Percentiles rank a stretch among this genome's conserved stretches.
Evolutionary conservation across 92 coral and sea anemone genomes (phyloP).

Genomic region (Parazoanthus atlanticus): DNA sequence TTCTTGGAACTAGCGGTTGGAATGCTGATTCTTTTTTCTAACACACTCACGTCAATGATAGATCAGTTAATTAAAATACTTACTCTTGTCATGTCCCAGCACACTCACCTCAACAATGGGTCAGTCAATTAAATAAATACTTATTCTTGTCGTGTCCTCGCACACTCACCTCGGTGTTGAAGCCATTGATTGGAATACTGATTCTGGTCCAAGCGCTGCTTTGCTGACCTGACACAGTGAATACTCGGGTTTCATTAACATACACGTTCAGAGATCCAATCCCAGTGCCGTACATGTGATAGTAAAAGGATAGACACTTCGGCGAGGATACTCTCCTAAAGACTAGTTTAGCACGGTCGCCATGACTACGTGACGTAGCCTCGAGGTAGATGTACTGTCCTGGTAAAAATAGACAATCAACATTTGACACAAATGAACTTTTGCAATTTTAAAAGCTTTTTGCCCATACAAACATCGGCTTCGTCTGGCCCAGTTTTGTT

Average conservation of each 20-base stretch:
- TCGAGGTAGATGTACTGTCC: conserved; percentile 23
- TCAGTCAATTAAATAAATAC: background rate
- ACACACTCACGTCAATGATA: background rate
- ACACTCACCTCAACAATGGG: background rate
- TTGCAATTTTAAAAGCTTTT: no score
- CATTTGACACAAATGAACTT: no score
- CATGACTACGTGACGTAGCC: conserved; percentile 14
- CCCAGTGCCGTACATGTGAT: conserved; percentile 9
- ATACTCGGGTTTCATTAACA: background rate
- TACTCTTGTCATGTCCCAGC: background rate
- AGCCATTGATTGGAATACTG: conserved; percentile 9
- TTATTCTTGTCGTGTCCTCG: background rate
- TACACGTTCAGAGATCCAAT: conserved; percentile 14
- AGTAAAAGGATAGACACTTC: background rate
- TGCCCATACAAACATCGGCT: background rate
- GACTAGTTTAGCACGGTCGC: conserved; percentile 16
- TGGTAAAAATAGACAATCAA: background rate
- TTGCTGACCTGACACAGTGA: conserved; percentile 5
- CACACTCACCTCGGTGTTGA: conserved; percentile 6
- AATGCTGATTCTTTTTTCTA: no score
- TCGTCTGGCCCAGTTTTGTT: background rate
- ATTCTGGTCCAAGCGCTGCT: conserved; percentile 28
- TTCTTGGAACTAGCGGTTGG: no score
- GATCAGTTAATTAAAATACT: background rate
- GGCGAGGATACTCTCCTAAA: background rate